Percentiles rank a stretch among this genome's conserved stretches.
These are phyloP conservation scores for Tichodroma muraria DNA, from an alignment of 2,113 vertebrate species.

Conservation along the genomic window DNA sequence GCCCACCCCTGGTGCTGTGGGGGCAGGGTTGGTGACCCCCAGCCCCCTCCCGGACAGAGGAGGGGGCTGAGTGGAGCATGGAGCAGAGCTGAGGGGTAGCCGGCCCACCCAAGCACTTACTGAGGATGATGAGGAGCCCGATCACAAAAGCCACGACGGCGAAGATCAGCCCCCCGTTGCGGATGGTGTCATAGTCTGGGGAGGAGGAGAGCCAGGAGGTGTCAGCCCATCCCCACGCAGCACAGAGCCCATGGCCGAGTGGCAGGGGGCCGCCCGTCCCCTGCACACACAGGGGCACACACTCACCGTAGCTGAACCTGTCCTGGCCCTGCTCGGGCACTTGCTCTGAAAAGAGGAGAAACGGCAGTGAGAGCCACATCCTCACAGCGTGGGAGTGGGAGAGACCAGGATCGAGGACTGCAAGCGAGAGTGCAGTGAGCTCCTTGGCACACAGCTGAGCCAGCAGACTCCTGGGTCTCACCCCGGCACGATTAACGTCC, in stretches of 20 bases:
- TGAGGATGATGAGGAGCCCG: conserved; percentile 79
- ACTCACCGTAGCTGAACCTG: conserved; percentile 63
- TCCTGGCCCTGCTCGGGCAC: not conserved
- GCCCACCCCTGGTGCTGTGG: not conserved
- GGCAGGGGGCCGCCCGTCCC: not conserved
- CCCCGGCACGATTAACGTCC: not conserved
- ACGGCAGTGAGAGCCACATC: not conserved
- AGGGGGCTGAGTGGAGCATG: not conserved
- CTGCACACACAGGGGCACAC: accelerated
- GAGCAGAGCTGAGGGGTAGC: accelerated
- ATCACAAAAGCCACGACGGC: conserved; percentile 76
- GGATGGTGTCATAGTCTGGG: conserved; percentile 77
- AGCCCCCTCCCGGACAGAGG: not conserved
- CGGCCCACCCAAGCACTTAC: conserved; percentile 59
- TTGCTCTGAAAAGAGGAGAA: conserved; percentile 35
- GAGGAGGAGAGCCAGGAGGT: not conserved
- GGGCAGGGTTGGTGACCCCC: not conserved
- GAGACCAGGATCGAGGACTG: not conserved
- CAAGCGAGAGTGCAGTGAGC: accelerated
- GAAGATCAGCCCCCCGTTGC: conserved; percentile 82
- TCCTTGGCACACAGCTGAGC: not conserved
- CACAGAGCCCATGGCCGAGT: accelerated
- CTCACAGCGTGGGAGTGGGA: accelerated
- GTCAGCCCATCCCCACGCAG: not conserved
- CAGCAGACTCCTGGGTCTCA: not conserved